A percentile compares a stretch with the other conserved stretches of the same genome.
Evolutionary conservation across 2,797 vertebrate genomes (phyloP).

Genomic region (Buceros bicornis): DNA sequence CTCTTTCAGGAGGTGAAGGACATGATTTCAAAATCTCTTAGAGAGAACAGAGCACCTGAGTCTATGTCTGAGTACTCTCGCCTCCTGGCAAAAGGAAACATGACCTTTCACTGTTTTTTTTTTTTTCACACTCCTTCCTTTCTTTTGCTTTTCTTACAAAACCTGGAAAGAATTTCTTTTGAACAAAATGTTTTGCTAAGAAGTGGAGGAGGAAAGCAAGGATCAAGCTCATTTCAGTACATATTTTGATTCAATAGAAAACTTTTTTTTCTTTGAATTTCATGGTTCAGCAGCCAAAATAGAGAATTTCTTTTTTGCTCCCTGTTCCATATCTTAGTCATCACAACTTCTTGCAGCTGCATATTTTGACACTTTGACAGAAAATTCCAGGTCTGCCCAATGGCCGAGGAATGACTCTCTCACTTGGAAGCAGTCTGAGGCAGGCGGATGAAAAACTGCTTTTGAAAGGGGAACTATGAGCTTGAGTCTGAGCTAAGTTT

Average conservation of each 20-base stretch:
- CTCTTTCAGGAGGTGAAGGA: not conserved
- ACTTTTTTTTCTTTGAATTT: not conserved
- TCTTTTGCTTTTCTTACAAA: not conserved
- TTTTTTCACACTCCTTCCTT: not conserved
- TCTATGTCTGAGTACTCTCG: not conserved
- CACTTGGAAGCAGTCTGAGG: not conserved
- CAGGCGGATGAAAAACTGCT: not conserved
- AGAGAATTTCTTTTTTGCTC: not conserved
- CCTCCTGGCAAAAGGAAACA: not conserved
- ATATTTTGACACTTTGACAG: slow-evolving; percentile 48
- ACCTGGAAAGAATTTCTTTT: not conserved
- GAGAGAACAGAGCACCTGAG: not conserved
- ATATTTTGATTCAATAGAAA: not conserved
- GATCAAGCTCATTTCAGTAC: not conserved
- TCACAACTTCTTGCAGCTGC: slow-evolving; percentile 21
- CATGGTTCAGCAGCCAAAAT: not conserved
- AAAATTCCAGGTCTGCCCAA: not conserved
- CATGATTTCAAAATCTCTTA: not conserved
- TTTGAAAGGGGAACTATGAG: not conserved
- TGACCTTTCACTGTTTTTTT: not conserved
- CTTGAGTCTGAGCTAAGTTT: not conserved
- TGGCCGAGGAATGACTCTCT: not conserved
- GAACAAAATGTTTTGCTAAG: not conserved
- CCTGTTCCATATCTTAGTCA: slow-evolving; percentile 32
- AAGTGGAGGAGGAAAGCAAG: not conserved